Conservation (phyloP, 2,888 invertebrate genomes). For the Micropterix aruncella region DNA sequence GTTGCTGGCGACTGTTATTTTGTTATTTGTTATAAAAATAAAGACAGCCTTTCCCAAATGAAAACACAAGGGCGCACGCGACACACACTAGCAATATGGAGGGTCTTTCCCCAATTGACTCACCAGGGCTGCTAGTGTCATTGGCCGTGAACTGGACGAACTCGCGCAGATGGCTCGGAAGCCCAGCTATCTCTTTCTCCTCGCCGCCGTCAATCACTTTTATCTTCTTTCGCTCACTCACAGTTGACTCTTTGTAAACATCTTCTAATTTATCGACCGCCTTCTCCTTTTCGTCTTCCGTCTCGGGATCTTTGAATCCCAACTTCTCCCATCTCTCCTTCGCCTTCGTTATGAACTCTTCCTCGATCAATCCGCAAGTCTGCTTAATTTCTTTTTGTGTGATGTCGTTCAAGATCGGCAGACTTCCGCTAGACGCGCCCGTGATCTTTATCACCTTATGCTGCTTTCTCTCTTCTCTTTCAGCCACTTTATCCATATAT, state of each 20-base stretch:
- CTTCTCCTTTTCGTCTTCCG: constrained; percentile 41
- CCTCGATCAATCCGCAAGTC: constrained; percentile 44
- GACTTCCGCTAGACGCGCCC: constrained; percentile 22
- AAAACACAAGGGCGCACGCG: constrained; percentile 32
- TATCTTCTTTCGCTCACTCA: constrained; percentile 29
- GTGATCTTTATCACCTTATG: constrained; percentile 72
- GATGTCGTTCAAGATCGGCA: constrained; percentile 17
- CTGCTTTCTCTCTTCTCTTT: constrained; percentile 62
- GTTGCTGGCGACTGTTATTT: not conserved
- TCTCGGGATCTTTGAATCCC: constrained; percentile 52
- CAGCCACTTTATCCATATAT: constrained; percentile 65
- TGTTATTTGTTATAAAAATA: constrained; percentile 1
- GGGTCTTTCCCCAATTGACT: constrained; percentile 30
- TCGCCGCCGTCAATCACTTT: constrained; percentile 52
- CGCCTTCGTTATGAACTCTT: constrained; percentile 66
- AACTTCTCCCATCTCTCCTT: constrained; percentile 56
- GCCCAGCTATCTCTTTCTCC: constrained; percentile 43
- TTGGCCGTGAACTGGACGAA: constrained; percentile 51
- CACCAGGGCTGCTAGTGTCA: constrained; percentile 35
- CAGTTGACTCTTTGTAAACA: constrained; percentile 15
- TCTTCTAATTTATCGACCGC: constrained; percentile 12
- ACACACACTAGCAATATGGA: constrained; percentile 36
- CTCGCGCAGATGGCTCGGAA: constrained; percentile 68
- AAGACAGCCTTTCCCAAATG: constrained; percentile 21
- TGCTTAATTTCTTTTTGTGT: constrained; percentile 22